Evolutionary conservation across 1,140 invertebrate genomes (phyloP), one percentile per base, ranked within the genome.

Genomic region (Drosophila trapezifrons): DNA sequence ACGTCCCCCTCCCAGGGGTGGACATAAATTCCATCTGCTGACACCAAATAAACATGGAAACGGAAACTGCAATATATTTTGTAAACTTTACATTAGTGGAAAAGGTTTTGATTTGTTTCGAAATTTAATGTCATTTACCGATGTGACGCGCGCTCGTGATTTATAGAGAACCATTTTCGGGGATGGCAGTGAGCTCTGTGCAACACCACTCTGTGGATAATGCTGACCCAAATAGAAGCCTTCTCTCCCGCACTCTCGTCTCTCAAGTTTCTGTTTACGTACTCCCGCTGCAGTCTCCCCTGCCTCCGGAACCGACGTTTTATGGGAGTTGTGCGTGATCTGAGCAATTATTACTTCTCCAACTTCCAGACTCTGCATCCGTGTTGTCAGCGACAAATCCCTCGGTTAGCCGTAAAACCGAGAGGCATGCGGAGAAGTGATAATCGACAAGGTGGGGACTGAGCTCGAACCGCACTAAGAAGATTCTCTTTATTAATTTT

Each of bases 291-390:
- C 45, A 62, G 46, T 9, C 56, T 17, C 40, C 45, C 63, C 43
- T 40, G 65, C 42, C 32, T 9, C 15, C 13, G 35, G 47, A 63
- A 46, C 57, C 18, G 37, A 42, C 43, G 37, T 46, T 75, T 85
- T 85, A 85, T 85, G 67, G 22, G 72, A 78, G 62, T 60, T 81
- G 82, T 85, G 82, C 82, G 82, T 85, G 82, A 59, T 81, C 74
- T 52, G 18, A 15, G 82, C 69, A 80, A 85, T 85, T 85, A 86
- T 64, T 66, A 66, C 59, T 45, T 49, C 63, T 58, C 51, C 66
- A 51, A 67, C 65, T 71, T 40, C 25, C 65, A 58, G 55, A 37
- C 20, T 17, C 12, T 17, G 25, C 42, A 40, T 35, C 49, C 37
- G 63, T 60, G 58, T 49, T 78, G 65, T 83, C 76, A 63, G 43